Percentiles rank a stretch among this genome's conserved stretches.
phyloP scores from a whole-genome alignment of 1,140 invertebrate species.

The Cydia splendana region DNA sequence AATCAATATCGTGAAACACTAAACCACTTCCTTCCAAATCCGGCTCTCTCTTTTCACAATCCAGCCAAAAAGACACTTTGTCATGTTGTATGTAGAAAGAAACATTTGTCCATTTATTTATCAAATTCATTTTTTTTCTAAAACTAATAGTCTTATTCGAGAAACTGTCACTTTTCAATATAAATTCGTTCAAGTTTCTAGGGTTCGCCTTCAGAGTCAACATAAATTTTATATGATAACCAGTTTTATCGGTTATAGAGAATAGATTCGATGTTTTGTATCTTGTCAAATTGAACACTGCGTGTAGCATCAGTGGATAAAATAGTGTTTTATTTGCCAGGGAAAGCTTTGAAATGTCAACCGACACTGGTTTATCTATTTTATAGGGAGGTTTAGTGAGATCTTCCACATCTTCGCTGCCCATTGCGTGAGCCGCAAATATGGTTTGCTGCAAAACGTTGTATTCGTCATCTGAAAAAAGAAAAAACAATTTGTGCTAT shows the following conservation, averaged over 20 bases:
- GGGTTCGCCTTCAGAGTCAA: neutral
- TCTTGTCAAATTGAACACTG: conserved; percentile 31
- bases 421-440: neutral
- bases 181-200: neutral
- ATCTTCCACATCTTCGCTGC: neutral
- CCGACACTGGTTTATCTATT: conserved; percentile 3
- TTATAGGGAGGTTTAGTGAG: neutral
- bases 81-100: conserved; percentile 33
- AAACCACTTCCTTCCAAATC: neutral
- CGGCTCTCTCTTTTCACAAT: conserved; percentile 9
- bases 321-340: conserved; percentile 11
- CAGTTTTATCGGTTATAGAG: conserved; percentile 34
- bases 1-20: neutral
- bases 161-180: neutral
- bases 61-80: conserved; percentile 25
- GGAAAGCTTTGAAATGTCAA: neutral
- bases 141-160: neutral
- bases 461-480: conserved; percentile 24
- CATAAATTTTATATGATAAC: neutral
- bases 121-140: neutral
- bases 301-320: conserved; percentile 32
- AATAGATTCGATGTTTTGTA: conserved; percentile 30
- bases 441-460: neutral
- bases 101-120: conserved; percentile 28
- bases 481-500: neutral